These are phyloP conservation scores for Oncorhynchus kisutch DNA, from an alignment of 2,113 vertebrate species.

Conservation along the genomic window DNA sequence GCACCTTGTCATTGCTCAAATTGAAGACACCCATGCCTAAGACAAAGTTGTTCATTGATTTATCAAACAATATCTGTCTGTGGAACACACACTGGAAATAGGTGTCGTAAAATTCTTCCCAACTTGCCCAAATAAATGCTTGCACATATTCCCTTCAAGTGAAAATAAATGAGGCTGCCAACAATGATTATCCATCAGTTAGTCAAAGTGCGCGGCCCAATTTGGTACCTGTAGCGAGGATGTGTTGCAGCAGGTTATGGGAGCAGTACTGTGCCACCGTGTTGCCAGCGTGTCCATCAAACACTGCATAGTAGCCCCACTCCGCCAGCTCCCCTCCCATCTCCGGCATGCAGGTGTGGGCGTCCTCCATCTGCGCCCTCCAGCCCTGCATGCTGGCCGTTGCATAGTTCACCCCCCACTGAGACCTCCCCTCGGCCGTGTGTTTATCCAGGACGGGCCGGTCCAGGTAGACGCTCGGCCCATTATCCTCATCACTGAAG, in stretches of 20 bases:
- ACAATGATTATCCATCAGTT: too few species aligned
- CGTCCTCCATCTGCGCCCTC: slow-evolving; percentile 79
- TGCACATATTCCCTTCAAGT: too few species aligned
- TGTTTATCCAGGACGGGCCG: slow-evolving; percentile 69
- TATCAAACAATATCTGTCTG: too few species aligned
- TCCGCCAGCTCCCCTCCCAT: slow-evolving; percentile 58
- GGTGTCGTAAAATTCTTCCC: too few species aligned
- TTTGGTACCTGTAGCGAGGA: slow-evolving; percentile 70
- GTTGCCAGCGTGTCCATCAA: slow-evolving; percentile 77
- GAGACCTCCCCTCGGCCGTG: slow-evolving; percentile 66
- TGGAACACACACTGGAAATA: too few species aligned
- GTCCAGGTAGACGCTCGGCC: slow-evolving; percentile 65
- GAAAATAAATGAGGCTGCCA: too few species aligned
- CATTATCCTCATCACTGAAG: slow-evolving; percentile 48
- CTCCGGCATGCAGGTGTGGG: slow-evolving; percentile 70
- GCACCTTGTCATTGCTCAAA: too few species aligned
- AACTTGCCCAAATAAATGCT: too few species aligned
- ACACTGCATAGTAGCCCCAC: slow-evolving; percentile 80
- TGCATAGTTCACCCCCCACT: slow-evolving; percentile 66
- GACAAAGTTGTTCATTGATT: too few species aligned
- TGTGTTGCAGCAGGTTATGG: slow-evolving; percentile 72
- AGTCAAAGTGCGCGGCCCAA: too few species aligned
- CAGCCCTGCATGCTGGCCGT: slow-evolving; percentile 78
- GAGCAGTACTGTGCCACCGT: slow-evolving; percentile 78
- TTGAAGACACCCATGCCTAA: too few species aligned